Conservation (phyloP, 2,113 vertebrate genomes). For the Tichodroma muraria region DNA sequence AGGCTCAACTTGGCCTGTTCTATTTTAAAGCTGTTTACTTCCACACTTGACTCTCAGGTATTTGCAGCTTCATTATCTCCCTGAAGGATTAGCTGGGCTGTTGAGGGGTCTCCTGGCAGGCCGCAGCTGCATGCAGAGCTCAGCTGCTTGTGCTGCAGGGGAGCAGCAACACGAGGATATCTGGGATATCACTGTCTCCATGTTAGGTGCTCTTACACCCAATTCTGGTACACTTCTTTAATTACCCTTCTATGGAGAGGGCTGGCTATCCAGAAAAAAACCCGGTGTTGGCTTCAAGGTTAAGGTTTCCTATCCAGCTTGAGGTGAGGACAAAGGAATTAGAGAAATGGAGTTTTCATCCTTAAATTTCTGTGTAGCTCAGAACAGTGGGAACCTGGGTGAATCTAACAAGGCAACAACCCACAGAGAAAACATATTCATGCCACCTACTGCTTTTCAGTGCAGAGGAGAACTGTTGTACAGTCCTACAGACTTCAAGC, state of each 20-base stretch:
- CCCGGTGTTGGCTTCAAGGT: neutral
- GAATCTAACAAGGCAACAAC: neutral
- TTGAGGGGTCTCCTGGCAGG: neutral
- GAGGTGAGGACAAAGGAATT: neutral
- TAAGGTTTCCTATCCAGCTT: neutral
- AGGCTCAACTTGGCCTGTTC: neutral
- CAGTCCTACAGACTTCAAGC: neutral
- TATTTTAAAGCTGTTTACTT: constrained; percentile 25
- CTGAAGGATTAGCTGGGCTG: neutral
- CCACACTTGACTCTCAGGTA: neutral
- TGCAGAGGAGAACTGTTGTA: neutral
- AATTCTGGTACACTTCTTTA: neutral
- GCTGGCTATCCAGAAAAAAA: neutral
- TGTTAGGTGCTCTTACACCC: neutral
- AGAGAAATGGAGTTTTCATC: neutral
- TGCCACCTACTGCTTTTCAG: neutral
- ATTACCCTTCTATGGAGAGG: neutral
- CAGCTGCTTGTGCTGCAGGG: neutral
- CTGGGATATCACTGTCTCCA: neutral
- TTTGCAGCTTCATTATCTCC: neutral
- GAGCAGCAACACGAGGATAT: neutral
- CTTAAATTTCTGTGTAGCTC: neutral
- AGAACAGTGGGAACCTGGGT: neutral
- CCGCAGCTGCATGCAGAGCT: neutral
- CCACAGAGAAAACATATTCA: neutral